phyloP scores from a whole-genome alignment of 2,888 invertebrate species.

The Notodonta ziczac region DNA sequence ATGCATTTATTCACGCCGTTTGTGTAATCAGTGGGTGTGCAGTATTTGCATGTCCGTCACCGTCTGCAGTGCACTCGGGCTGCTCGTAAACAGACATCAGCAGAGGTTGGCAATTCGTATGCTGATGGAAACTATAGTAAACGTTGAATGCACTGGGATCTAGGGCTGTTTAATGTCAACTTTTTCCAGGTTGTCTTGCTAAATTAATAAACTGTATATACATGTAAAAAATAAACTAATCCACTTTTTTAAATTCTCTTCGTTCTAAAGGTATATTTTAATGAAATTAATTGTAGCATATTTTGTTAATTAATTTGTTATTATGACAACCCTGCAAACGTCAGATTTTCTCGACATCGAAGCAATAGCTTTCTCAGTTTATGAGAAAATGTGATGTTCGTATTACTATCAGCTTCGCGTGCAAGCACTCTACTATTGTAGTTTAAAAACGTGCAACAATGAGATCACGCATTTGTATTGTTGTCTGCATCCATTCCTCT shows the following conservation, averaged over 20 bases:
- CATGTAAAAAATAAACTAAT: too few relatives aligned
- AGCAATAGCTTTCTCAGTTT: conserved; percentile 26
- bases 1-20: conserved; percentile 18
- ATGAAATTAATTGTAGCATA: too few relatives aligned
- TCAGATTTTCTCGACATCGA: conserved; percentile 39
- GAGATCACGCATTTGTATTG: neutral
- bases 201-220: too few relatives aligned
- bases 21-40: conserved; percentile 39
- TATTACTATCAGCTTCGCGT: conserved; percentile 24
- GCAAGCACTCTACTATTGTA: neutral
- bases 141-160: conserved; percentile 10
- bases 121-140: conserved; percentile 51
- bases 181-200: neutral
- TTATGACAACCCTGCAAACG: conserved; percentile 13
- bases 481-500: neutral
- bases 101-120: conserved; percentile 59
- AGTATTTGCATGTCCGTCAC: conserved; percentile 51
- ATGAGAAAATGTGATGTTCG: conserved; percentile 8
- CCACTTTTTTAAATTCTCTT: too few relatives aligned
- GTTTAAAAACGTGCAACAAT: conserved; percentile 3
- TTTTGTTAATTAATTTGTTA: too few relatives aligned
- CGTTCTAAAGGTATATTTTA: too few relatives aligned
- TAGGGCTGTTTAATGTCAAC: neutral
- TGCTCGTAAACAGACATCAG: conserved; percentile 51
- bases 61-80: conserved; percentile 36